phyloP scores from a whole-genome alignment of 2,797 vertebrate genomes.

The Danio kyathit region DNA sequence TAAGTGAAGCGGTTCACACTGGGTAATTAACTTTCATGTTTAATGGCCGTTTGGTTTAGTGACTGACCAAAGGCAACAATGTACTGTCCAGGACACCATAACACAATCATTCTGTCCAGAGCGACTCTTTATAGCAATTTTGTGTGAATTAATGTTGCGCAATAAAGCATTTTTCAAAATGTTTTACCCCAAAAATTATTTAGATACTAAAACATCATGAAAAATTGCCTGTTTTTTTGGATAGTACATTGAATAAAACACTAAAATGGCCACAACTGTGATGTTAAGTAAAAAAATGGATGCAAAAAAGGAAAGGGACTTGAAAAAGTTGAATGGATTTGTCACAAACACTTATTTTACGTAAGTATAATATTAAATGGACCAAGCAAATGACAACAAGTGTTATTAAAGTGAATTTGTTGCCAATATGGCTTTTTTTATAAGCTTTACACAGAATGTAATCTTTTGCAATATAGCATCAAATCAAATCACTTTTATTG shows the following conservation, averaged over 20 bases:
- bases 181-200: not conserved
- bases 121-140: not conserved
- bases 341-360: no score
- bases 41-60: not conserved
- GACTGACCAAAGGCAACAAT: not conserved
- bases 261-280: not conserved
- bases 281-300: not conserved
- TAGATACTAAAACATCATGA: not conserved
- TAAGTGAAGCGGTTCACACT: constrained; percentile 60
- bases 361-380: not conserved
- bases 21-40: constrained; percentile 70
- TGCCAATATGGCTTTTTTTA: not conserved
- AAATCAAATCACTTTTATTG: no score
- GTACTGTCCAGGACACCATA: not conserved
- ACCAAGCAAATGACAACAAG: not conserved
- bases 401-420: not conserved
- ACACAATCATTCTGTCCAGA: not conserved
- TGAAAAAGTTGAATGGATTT: no score
- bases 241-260: not conserved
- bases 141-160: not conserved
- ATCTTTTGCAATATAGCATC: no score
- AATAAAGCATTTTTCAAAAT: not conserved
- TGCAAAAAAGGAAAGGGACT: no score
- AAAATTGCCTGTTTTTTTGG: not conserved
- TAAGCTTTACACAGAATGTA: no score